Base-by-base conservation (phyloP, 1,140 invertebrate genomes). In the Lepidurus apus region DNA sequence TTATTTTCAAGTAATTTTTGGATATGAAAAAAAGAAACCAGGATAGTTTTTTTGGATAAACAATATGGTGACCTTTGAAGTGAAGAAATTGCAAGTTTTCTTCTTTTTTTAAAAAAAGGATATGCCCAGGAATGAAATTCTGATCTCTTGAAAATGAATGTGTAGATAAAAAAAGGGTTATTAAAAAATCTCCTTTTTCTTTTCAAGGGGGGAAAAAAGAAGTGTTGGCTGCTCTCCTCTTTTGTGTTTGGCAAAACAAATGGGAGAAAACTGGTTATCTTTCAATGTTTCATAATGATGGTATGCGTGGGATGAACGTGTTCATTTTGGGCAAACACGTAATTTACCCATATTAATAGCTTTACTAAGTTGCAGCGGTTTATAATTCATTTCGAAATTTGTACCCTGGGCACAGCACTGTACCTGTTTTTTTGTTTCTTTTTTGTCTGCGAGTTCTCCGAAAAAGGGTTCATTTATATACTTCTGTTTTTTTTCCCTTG, bases 401-500 rank as follows among this genome's bases (percentile, higher is more conserved):
- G 8, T 65, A 65, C 53, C 53, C 53, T 65, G 53, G 53, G 53
- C 53, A 65, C 53, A 65, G 53, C 53, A 65, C 53, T 65, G 53
- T 65, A 65, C 53, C 53, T 65, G 53, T 65, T 21, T 65, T 65
- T 65, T 65, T 65, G 53, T 13, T 65, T 65, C 0, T 13, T 65
- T 65, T 65, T 65, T 21, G 4, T 21, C 21, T 21, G 17, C 53
- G 53, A 65, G 53, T 65, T 65, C 53, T 65, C 53, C 53, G 53
- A 65, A 11, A 65, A 7, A 65, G 8, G 53, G 53, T 65, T 65
- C 53, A 65, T 65, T 65, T 65, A n/a, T 65, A 65, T 65, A 65
- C 53, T 65, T 65, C 17, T n/a, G 53, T 65, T 65, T 13, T 65
- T 65, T 65, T 65, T 7, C 53, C 53, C 53, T 13, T 13, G 53